Evolutionary conservation across 2,797 vertebrate genomes (phyloP), one percentile per base, ranked within the genome.

Genomic region (Hirundo rustica): DNA sequence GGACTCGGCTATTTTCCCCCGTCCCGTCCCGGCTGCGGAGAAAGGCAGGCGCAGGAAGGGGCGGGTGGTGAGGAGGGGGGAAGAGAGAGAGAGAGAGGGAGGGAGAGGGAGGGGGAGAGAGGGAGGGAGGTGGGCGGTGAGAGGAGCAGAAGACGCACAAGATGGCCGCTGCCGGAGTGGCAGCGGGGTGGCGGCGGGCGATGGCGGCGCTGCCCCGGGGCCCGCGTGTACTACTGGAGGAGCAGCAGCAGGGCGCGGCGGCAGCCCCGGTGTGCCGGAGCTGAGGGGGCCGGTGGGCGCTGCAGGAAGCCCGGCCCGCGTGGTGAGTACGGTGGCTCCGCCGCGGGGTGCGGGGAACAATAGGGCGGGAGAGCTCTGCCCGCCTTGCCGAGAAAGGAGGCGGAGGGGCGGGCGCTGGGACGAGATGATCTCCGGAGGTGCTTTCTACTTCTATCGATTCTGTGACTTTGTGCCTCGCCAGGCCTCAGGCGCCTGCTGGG

Each of bases 121-220:
- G 51, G 9, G 30, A 19, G n/a, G 6, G 17, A 32, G 47, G 44
- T 11, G 64, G 91, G 65, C 4, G 36, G 93, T n/a, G 89, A 71
- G 70, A 55, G 84, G 32, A 92, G 42, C 4, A 76, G 64, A 13
- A 40, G 93, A 44, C 55, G 82, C 96, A 96, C 97, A 98, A 98
- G 97, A 98, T 98, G 98, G 98, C 98, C 96, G 97, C 97, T 94
- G 98, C 95, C 95, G 97, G 96, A 86, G 91, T 76, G 88, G 97
- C 96, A 62, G 96, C 25, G 92, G 95, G 96, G 95, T 16, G 89
- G 82, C 42, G 94, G 95, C 82, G 73, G 86, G 95, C 36, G 87
- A 74, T 70, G 93, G 95, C 30, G 89, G 88, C 78, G 75, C 92
- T 54, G 80, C n/a, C 23, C 61, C 22, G 67, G 75, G 78, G 54